Conservation (phyloP, 2,797 vertebrate species). For the Cossypha caffra region DNA sequence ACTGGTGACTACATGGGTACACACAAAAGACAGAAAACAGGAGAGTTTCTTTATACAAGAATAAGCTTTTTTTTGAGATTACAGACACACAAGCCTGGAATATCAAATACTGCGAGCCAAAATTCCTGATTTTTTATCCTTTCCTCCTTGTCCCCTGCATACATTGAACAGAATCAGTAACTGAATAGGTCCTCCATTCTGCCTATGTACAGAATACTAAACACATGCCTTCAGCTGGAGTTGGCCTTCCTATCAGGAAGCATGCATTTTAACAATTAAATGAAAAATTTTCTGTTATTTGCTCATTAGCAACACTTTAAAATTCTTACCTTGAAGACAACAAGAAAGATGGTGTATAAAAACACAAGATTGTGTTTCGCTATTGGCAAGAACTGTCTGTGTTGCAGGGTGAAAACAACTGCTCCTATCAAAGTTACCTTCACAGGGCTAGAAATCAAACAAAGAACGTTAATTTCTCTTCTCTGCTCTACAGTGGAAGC, state of each 20-base stretch:
- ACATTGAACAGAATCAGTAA: neutral
- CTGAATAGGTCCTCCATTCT: neutral
- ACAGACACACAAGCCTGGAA: neutral
- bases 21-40: neutral
- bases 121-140: neutral
- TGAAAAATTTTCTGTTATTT: neutral
- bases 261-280: neutral
- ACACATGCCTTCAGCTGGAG: neutral
- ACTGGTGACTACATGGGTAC: neutral
- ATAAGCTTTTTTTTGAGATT: neutral
- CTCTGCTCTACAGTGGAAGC: neutral
- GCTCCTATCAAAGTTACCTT: constrained; percentile 93
- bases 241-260: neutral
- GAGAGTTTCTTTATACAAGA: neutral
- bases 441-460: constrained; percentile 83
- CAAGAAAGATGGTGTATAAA: constrained; percentile 88
- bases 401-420: constrained; percentile 92
- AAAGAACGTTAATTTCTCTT: constrained; percentile 12
- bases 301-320: neutral
- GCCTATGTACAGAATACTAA: neutral
- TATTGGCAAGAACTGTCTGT: constrained; percentile 82
- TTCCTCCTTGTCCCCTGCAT: fast-evolving
- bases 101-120: neutral
- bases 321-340: constrained; percentile 88
- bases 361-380: constrained; percentile 89